A percentile compares a stretch with the other conserved stretches of the same genome.
Conservation (phyloP, 2,797 vertebrate genomes). For the Sitta carolinensis region DNA sequence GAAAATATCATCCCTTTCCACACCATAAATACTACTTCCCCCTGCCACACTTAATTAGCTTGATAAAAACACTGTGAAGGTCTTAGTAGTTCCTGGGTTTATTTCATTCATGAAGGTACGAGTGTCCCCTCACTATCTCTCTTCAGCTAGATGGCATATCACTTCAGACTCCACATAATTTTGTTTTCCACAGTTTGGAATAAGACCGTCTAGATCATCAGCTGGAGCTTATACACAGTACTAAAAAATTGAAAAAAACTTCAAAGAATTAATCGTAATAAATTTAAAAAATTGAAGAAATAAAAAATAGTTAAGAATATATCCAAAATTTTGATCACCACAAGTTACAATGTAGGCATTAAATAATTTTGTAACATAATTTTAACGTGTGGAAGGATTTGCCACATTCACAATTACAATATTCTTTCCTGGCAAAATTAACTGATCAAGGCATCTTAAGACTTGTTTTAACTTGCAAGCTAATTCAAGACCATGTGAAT, state of each 20-base stretch:
- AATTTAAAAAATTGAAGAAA: not conserved
- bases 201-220: not conserved
- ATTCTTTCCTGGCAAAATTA: not conserved
- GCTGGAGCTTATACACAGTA: not conserved
- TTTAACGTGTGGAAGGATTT: not conserved
- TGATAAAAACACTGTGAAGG: not conserved
- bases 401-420: not conserved
- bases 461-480: constrained; percentile 8
- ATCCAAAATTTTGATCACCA: not conserved
- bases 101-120: not conserved
- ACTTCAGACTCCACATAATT: not conserved
- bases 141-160: not conserved
- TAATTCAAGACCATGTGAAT: not conserved
- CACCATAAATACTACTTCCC: not conserved
- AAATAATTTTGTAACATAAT: not conserved
- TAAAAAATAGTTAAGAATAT: not conserved
- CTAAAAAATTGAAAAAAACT: no score
- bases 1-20: not conserved
- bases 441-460: not conserved
- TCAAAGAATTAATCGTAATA: no score
- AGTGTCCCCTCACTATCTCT: not conserved
- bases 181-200: not conserved
- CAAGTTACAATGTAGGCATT: not conserved
- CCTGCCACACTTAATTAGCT: not conserved
- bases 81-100: not conserved